A percentile compares a stretch with the other conserved stretches of the same genome.
Evolutionary conservation across 2,888 invertebrate species (phyloP).

Genomic region (Pseudoips prasinana): DNA sequence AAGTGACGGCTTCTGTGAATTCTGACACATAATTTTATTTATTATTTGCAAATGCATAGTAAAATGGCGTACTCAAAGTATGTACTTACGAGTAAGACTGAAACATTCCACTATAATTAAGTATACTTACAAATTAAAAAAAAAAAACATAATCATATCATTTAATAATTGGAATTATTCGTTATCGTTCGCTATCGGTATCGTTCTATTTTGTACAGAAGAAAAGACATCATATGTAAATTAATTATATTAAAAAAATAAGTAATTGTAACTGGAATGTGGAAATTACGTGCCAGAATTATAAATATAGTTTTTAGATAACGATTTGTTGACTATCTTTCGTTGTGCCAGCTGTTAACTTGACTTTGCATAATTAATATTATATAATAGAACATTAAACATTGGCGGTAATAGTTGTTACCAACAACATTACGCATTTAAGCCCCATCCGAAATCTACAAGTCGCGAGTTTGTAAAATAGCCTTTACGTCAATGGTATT

Average conservation of each 20-base stretch:
- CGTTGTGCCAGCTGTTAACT: slow-evolving; percentile 21
- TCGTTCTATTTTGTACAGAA: neutral
- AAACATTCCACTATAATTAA: slow-evolving; percentile 60
- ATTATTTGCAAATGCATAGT: slow-evolving; percentile 8
- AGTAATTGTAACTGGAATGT: slow-evolving; percentile 11
- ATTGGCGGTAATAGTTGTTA: no score
- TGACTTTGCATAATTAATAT: slow-evolving; percentile 25
- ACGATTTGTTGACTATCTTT: slow-evolving; percentile 27
- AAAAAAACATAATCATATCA: no score
- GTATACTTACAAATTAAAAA: no score
- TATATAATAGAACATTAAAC: no score
- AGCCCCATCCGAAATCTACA: no score
- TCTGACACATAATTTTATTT: slow-evolving; percentile 17
- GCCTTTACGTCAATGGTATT: no score
- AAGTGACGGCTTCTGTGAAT: slow-evolving; percentile 38
- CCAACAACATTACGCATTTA: no score
- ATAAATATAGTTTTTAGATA: slow-evolving; percentile 23
- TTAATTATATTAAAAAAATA: slow-evolving; percentile 7
- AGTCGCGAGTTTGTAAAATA: no score
- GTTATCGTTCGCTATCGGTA: neutral
- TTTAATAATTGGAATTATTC: neutral
- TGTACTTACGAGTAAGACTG: slow-evolving; percentile 70
- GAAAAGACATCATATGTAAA: neutral
- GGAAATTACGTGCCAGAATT: slow-evolving; percentile 43
- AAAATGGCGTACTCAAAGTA: slow-evolving; percentile 44